A percentile compares a stretch with the other conserved stretches of the same genome.
Evolutionary conservation across 2,888 invertebrate genomes (phyloP).

Genomic region (Dysmachus trigonus): DNA sequence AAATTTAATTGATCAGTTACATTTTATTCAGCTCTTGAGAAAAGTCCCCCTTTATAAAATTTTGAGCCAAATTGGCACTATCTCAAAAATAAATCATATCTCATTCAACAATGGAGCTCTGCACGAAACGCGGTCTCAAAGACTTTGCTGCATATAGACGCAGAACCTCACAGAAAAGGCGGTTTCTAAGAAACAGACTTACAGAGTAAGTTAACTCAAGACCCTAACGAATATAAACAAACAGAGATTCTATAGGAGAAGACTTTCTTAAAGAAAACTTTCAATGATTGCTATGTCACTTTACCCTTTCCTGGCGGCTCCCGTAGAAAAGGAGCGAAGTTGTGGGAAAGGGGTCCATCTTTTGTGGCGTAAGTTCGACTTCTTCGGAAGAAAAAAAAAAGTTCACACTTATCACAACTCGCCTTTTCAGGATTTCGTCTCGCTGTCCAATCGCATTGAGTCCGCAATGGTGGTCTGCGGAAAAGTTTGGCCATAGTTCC

Average conservation of each 20-base stretch:
- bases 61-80: not conserved
- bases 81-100: not conserved
- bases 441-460: not conserved
- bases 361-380: not conserved
- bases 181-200: not conserved
- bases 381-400: not conserved
- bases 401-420: slow-evolving; percentile 31
- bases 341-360: too few relatives aligned
- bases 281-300: slow-evolving; percentile 17
- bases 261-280: slow-evolving; percentile 17
- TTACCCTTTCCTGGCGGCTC: not conserved
- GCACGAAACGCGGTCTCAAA: not conserved
- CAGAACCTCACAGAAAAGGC: not conserved
- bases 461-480: not conserved
- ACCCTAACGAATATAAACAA: not conserved
- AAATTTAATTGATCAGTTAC: not conserved
- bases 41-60: not conserved
- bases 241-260: not conserved
- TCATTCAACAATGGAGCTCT: not conserved
- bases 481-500: slow-evolving; percentile 25
- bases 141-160: not conserved
- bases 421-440: not conserved
- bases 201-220: not conserved
- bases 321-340: not conserved
- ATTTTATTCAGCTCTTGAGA: not conserved